These are phyloP conservation scores for Tetrapedia diversipes DNA, from an alignment of 2,888 invertebrate species.

Conservation along the genomic window DNA sequence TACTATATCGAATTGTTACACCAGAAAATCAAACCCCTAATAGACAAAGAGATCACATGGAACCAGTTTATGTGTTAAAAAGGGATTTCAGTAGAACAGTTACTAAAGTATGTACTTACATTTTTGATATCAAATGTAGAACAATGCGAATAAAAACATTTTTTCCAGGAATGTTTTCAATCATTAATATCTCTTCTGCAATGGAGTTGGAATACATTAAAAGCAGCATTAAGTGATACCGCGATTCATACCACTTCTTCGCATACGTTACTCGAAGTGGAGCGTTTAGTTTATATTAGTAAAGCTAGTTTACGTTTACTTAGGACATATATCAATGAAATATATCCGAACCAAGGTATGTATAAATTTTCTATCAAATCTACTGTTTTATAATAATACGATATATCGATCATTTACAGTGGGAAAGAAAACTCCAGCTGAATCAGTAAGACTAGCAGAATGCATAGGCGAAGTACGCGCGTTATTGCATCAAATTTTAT, in stretches of 20 bases:
- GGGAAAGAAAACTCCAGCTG: constrained; percentile 84
- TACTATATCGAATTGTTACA: constrained; percentile 89
- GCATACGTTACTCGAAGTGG: constrained; percentile 87
- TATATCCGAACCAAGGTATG: constrained; percentile 91
- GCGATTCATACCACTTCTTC: constrained; percentile 83
- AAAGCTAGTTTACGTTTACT: constrained; percentile 92
- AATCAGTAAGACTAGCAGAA: constrained; percentile 92
- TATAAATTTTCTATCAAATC: neutral
- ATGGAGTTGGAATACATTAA: constrained; percentile 96
- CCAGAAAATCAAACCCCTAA: constrained; percentile 87
- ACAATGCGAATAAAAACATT: constrained; percentile 5
- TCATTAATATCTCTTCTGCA: constrained; percentile 92
- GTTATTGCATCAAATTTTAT: constrained; percentile 91
- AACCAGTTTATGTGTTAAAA: constrained; percentile 93
- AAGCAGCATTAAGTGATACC: constrained; percentile 87
- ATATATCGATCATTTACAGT: constrained; percentile 67
- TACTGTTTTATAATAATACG: constrained; percentile 5
- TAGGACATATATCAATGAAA: constrained; percentile 94
- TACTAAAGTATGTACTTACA: constrained; percentile 85
- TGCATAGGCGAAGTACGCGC: constrained; percentile 93
- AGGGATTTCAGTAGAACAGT: constrained; percentile 94
- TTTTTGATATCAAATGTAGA: neutral
- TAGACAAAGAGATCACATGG: constrained; percentile 85
- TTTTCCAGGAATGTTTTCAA: constrained; percentile 88
- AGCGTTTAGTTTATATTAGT: constrained; percentile 93